These are phyloP conservation scores for Salarias fasciatus DNA, from an alignment of 2,797 vertebrate species.

Conservation along the genomic window DNA sequence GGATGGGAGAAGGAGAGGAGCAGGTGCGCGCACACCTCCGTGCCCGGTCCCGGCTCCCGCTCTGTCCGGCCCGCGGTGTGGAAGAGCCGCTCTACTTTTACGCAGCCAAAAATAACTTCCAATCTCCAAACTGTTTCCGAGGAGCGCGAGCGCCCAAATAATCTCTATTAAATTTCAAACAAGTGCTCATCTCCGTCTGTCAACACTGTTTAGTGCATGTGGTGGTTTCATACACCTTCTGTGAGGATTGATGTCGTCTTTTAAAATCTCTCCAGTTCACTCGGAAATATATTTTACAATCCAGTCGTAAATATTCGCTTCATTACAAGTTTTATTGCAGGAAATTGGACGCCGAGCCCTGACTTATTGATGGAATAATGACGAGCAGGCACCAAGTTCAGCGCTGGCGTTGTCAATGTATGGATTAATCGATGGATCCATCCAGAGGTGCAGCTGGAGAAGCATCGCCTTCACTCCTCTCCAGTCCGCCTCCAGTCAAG, in stretches of 20 bases:
- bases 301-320: not conserved
- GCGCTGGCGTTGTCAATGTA: not conserved
- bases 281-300: too few relatives aligned
- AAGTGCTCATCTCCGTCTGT: too few relatives aligned
- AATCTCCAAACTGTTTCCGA: conserved; percentile 57
- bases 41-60: conserved; percentile 22
- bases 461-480: conserved; percentile 7
- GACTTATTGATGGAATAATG: conserved; percentile 6
- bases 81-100: conserved; percentile 65
- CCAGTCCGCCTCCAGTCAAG: conserved; percentile 20
- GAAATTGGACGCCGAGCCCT: not conserved
- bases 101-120: conserved; percentile 73
- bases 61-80: conserved; percentile 54
- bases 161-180: conserved; percentile 11
- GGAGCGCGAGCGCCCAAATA: conserved; percentile 22
- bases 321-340: not conserved
- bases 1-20: conserved; percentile 21
- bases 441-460: conserved; percentile 14
- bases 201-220: too few relatives aligned
- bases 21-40: conserved; percentile 33
- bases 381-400: conserved; percentile 6
- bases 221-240: too few relatives aligned
- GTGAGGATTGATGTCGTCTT: too few relatives aligned
- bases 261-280: too few relatives aligned
- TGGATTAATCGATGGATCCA: conserved; percentile 10